phyloP scores from a whole-genome alignment of 2,888 invertebrate species.

The Escarpia spicata region DNA sequence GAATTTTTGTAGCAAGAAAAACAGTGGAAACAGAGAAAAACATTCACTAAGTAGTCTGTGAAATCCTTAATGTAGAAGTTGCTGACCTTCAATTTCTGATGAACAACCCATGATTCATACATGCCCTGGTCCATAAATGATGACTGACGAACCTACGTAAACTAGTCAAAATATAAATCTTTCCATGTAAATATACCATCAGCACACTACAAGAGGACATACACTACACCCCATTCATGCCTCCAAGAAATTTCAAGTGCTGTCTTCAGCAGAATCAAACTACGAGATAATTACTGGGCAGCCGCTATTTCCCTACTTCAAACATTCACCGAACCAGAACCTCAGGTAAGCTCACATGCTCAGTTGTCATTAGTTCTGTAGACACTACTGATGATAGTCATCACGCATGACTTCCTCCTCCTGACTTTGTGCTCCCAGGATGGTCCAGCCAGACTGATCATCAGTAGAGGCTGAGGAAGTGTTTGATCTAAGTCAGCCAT shows the following conservation, averaged over 20 bases:
- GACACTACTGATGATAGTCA: background rate
- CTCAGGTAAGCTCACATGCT: background rate
- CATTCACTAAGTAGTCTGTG: too few relatives aligned
- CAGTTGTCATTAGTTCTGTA: background rate
- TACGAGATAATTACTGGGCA: background rate
- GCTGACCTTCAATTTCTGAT: too few relatives aligned
- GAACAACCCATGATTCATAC: too few relatives aligned
- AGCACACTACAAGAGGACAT: background rate
- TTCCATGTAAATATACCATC: background rate
- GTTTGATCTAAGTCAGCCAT: conserved; percentile 6
- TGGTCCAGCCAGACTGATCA: background rate
- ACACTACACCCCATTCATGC: background rate
- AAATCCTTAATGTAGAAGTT: too few relatives aligned
- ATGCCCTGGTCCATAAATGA: too few relatives aligned
- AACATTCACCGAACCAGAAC: background rate
- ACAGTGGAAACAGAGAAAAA: too few relatives aligned
- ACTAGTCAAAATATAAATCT: too few relatives aligned
- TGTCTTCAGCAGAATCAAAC: background rate
- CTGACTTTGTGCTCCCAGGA: background rate
- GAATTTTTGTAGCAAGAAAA: too few relatives aligned
- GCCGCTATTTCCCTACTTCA: background rate
- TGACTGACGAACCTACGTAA: too few relatives aligned
- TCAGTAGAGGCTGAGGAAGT: background rate
- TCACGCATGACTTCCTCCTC: background rate
- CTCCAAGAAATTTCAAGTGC: background rate